Evolutionary conservation across 2,113 vertebrate species (phyloP).

Genomic region (Ammospiza nelsoni): DNA sequence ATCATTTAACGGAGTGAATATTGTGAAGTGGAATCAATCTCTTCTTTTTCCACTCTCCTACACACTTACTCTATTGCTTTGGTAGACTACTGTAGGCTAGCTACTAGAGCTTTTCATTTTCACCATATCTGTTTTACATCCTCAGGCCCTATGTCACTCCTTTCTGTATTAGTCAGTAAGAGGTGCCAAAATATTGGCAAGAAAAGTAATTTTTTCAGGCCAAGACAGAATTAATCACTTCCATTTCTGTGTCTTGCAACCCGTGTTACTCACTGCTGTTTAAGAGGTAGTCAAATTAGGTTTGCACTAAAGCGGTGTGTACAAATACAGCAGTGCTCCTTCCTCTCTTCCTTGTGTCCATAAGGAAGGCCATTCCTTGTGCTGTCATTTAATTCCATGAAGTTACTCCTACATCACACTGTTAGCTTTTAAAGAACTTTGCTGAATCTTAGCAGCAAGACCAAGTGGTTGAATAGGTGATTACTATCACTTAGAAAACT

Average conservation of each 20-base stretch:
- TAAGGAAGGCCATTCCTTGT: not conserved
- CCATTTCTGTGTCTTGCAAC: not conserved
- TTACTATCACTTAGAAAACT: not conserved
- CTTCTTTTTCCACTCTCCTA: not conserved
- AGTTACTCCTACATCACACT: not conserved
- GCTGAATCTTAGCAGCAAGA: not conserved
- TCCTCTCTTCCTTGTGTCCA: not conserved
- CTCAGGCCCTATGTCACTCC: not conserved
- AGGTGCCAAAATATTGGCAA: conserved; percentile 44
- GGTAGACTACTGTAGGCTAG: not conserved
- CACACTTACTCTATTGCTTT: not conserved
- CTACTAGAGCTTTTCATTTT: not conserved
- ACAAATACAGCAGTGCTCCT: not conserved
- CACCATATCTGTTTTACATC: not conserved
- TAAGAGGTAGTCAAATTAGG: not conserved
- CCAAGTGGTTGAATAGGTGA: not conserved
- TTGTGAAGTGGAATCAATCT: not conserved
- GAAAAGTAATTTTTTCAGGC: not conserved
- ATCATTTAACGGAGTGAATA: not conserved
- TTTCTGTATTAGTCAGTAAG: conserved; percentile 39
- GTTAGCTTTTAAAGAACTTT: not conserved
- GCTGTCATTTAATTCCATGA: not conserved
- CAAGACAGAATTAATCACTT: conserved; percentile 1
- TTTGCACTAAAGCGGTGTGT: not conserved
- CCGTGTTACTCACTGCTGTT: not conserved